phyloP scores from a whole-genome alignment of 2,797 vertebrate genomes.

The Lepilemur ruficaudatus region DNA sequence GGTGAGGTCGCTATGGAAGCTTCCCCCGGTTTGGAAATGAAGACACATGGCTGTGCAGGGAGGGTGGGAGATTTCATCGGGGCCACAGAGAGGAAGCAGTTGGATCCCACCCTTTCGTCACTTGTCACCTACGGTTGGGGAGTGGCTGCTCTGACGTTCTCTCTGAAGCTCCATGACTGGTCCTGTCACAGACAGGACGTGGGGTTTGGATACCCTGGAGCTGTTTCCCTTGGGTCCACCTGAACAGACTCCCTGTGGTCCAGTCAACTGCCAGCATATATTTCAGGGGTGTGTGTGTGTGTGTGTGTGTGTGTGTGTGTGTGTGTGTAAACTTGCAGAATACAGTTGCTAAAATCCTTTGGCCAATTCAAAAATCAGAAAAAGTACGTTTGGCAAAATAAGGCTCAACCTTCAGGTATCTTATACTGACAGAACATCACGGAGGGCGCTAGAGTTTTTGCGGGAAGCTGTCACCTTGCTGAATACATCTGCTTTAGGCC shows the following conservation, averaged over 20 bases:
- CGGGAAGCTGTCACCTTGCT: neutral
- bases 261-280: neutral
- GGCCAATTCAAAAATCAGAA: constrained; percentile 16
- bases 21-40: constrained; percentile 1
- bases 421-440: neutral
- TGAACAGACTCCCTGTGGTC: constrained; percentile 38
- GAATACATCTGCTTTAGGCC: neutral
- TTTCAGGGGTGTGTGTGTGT: neutral
- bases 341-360: constrained; percentile 41
- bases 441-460: neutral
- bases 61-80: neutral
- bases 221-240: neutral
- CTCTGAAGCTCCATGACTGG: neutral
- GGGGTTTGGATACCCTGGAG: neutral
- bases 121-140: neutral
- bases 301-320: neutral
- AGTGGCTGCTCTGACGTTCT: neutral
- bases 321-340: neutral
- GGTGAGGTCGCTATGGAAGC: neutral
- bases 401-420: neutral
- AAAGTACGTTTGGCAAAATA: constrained; percentile 43
- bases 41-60: neutral
- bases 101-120: neutral
- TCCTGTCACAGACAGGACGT: neutral
- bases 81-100: neutral